phyloP scores from a whole-genome alignment of 2,888 invertebrate species.

The Ectropis crepuscularia region DNA sequence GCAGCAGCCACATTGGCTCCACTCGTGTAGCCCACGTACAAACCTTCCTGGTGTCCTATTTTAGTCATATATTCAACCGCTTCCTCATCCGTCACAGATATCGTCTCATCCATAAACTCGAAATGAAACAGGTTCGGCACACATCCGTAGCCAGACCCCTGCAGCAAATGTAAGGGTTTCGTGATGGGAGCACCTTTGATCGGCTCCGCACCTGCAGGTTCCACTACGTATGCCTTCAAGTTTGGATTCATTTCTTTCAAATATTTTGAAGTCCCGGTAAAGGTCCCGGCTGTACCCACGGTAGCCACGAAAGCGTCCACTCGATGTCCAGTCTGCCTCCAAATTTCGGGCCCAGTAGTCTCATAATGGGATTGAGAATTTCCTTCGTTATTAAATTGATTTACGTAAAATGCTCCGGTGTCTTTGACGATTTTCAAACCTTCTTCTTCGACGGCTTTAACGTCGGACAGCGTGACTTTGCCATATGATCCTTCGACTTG shows the following conservation, averaged over 20 bases:
- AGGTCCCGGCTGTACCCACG: slow-evolving; percentile 76
- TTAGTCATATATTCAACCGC: slow-evolving; percentile 64
- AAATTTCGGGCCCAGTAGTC: slow-evolving; percentile 79
- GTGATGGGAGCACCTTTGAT: slow-evolving; percentile 72
- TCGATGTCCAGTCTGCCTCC: slow-evolving; percentile 74
- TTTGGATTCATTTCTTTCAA: slow-evolving; percentile 72
- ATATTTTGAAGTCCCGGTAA: slow-evolving; percentile 69
- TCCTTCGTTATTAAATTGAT: slow-evolving; percentile 70
- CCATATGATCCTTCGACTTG: slow-evolving; percentile 79
- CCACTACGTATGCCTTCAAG: slow-evolving; percentile 68
- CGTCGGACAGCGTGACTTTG: slow-evolving; percentile 73
- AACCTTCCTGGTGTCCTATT: slow-evolving; percentile 72
- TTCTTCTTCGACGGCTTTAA: slow-evolving; percentile 67
- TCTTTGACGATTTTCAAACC: slow-evolving; percentile 64
- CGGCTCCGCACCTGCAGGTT: slow-evolving; percentile 72
- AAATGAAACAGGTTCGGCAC: slow-evolving; percentile 71
- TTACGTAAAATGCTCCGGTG: slow-evolving; percentile 71
- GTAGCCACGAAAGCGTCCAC: slow-evolving; percentile 75
- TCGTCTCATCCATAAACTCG: slow-evolving; percentile 70
- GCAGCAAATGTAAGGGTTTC: slow-evolving; percentile 75
- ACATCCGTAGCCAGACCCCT: slow-evolving; percentile 77
- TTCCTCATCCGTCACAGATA: slow-evolving; percentile 73
- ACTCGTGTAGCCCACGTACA: slow-evolving; percentile 77
- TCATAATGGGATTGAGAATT: slow-evolving; percentile 70
- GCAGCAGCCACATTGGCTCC: slow-evolving; percentile 78